Conservation (phyloP, 2,888 invertebrate species). For the Temnothorax ravouxi region DNA sequence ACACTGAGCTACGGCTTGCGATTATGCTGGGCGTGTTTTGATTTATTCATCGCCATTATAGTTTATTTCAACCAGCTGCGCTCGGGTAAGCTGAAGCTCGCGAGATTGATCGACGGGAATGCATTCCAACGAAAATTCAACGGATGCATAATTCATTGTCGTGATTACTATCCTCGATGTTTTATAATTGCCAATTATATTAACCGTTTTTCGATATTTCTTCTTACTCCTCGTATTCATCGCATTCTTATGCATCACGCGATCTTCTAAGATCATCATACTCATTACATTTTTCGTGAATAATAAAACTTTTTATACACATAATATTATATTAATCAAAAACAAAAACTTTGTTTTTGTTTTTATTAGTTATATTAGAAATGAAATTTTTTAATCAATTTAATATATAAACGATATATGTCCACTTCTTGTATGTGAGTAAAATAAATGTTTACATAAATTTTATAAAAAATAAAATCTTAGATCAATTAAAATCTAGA, state of each 20-base stretch:
- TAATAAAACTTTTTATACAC: not conserved
- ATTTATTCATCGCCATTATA: constrained; percentile 33
- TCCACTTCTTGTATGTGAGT: not conserved
- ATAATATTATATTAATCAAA: not conserved
- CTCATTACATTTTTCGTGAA: not conserved
- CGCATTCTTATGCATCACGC: no score
- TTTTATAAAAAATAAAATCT: not conserved
- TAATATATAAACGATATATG: not conserved
- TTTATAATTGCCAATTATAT: constrained; percentile 10
- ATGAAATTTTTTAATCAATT: not conserved
- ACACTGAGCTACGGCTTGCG: constrained; percentile 42
- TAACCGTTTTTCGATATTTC: not conserved
- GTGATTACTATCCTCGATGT: constrained; percentile 1
- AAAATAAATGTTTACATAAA: not conserved
- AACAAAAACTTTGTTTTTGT: not conserved
- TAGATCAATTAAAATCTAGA: not conserved
- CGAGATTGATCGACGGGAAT: constrained; percentile 19
- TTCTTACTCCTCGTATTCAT: not conserved
- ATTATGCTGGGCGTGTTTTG: constrained; percentile 32
- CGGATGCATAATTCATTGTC: constrained; percentile 23
- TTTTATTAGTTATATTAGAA: not conserved
- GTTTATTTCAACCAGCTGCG: constrained; percentile 41
- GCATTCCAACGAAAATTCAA: constrained; percentile 27
- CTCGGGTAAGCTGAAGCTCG: not conserved
- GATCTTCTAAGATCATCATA: not conserved